Evolutionary conservation across 2,888 invertebrate genomes (phyloP).

Genomic region (Amaurobius ferox): DNA sequence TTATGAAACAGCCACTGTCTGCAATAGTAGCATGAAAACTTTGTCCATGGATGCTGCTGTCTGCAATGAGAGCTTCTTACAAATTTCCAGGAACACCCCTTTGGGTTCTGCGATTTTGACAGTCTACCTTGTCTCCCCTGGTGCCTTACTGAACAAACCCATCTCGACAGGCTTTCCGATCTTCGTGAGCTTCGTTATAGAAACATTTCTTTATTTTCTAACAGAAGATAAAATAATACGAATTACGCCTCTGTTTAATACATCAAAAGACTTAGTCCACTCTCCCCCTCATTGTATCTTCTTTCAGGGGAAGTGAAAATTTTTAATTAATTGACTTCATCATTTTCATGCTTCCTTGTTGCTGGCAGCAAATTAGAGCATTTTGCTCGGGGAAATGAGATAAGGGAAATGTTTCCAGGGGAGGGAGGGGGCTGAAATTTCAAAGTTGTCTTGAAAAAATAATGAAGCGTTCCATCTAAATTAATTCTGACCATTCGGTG

Average conservation of each 20-base stretch:
- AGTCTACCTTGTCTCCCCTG: no score
- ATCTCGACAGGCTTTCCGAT: no score
- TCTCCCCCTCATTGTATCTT: background rate
- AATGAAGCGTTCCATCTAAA: conserved; percentile 12
- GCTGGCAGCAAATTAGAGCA: conserved; percentile 3
- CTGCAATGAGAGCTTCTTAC: no score
- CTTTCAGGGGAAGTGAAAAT: background rate
- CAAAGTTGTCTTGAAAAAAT: conserved; percentile 11
- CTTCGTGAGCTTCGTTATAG: no score
- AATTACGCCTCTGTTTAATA: background rate
- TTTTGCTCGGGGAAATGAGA: conserved; percentile 15
- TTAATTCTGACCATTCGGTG: background rate
- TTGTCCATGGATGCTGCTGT: no score
- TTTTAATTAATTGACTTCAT: conserved; percentile 16
- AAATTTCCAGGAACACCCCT: no score
- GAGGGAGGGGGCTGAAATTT: background rate
- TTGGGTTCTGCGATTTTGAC: no score
- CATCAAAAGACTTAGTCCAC: background rate
- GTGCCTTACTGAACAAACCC: no score
- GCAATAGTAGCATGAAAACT: no score
- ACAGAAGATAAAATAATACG: no score
- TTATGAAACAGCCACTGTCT: no score
- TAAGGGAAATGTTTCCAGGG: background rate
- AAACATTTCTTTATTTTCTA: no score
- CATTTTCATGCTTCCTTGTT: conserved; percentile 16